phyloP scores from a whole-genome alignment of 2,797 vertebrate genomes.

The Notamacropus eugenii region DNA sequence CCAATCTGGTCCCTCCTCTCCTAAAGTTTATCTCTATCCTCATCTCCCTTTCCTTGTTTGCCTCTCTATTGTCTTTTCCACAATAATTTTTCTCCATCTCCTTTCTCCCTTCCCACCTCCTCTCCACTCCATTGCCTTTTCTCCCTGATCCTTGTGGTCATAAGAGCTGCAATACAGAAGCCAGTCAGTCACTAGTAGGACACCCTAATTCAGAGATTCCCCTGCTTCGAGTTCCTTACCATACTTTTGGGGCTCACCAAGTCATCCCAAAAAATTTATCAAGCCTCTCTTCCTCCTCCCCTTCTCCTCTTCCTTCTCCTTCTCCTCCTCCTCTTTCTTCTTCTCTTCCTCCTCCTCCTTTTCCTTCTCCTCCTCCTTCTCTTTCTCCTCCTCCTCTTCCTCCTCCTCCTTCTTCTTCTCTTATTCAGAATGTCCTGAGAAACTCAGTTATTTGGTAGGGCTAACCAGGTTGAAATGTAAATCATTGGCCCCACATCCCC shows the following conservation, averaged over 20 bases:
- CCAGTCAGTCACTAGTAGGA: background rate
- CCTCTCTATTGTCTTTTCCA: background rate
- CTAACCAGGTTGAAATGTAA: background rate
- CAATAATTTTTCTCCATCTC: background rate
- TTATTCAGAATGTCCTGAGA: background rate
- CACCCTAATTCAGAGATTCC: background rate
- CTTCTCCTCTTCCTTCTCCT: too few relatives aligned
- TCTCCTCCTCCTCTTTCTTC: too few relatives aligned
- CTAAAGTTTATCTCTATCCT: background rate
- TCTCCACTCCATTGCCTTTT: background rate
- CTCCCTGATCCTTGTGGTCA: background rate
- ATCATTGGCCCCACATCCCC: background rate
- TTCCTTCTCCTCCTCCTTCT: background rate
- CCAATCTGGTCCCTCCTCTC: background rate
- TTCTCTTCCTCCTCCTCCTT: background rate
- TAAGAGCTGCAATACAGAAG: background rate
- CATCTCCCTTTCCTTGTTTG: background rate
- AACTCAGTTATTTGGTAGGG: background rate
- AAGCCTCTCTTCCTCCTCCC: constrained; percentile 19
- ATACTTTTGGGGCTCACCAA: background rate
- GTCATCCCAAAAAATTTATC: constrained; percentile 28
- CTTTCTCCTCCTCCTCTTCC: rapidly evolving
- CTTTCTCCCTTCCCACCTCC: constrained; percentile 3
- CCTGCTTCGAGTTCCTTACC: background rate
- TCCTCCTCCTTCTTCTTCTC: too few relatives aligned